These are phyloP conservation scores for Acanthornis magna DNA, from an alignment of 2,797 vertebrate genomes.

Conservation along the genomic window DNA sequence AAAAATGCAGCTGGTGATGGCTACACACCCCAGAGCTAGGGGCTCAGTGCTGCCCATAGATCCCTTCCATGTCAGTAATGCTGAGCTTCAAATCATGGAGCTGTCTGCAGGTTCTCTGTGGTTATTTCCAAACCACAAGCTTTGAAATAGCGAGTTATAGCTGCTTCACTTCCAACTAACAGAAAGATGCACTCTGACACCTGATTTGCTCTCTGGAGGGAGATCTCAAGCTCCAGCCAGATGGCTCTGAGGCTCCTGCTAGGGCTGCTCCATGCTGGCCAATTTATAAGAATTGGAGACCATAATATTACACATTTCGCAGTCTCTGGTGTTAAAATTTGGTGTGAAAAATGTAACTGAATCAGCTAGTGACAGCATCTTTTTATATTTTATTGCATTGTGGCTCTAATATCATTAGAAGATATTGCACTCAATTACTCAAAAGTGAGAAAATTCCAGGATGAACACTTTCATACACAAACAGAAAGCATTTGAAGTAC, in stretches of 20 bases:
- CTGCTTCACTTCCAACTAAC: neutral
- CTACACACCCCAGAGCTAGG: neutral
- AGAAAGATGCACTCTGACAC: neutral
- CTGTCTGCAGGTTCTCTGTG: neutral
- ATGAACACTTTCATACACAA: neutral
- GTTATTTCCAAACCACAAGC: neutral
- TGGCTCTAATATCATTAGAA: neutral
- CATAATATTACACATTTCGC: neutral
- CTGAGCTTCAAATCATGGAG: neutral
- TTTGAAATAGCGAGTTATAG: neutral
- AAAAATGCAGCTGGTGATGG: neutral
- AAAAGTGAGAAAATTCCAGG: neutral
- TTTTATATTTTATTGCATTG: neutral
- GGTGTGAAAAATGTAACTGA: neutral
- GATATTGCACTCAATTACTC: slow-evolving; percentile 26
- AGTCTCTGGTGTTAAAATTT: neutral
- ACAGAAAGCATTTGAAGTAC: neutral
- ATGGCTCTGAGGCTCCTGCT: neutral
- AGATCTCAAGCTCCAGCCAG: neutral
- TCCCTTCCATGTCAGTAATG: neutral
- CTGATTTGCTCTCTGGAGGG: slow-evolving; percentile 26
- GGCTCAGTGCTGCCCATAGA: neutral
- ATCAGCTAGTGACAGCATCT: neutral
- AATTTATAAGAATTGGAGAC: neutral
- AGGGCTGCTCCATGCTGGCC: neutral